A percentile compares a stretch with the other conserved stretches of the same genome.
These are phyloP conservation scores for Drosophila sturtevanti DNA, from an alignment of 1,140 invertebrate genomes.

Conservation along the genomic window DNA sequence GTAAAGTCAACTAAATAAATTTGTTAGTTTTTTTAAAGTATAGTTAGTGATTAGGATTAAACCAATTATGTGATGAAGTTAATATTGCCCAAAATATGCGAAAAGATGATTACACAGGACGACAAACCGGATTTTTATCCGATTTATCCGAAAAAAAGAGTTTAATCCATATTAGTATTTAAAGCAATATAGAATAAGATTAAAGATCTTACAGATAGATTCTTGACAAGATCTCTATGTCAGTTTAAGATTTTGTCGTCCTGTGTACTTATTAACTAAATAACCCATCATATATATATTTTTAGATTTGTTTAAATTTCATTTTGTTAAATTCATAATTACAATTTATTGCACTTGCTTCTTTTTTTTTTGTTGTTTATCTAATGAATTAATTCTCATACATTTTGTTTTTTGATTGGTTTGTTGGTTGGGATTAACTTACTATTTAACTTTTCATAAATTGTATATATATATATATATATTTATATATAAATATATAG, in stretches of 20 bases:
- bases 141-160: too few species aligned
- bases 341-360: slow-evolving; percentile 65
- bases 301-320: slow-evolving; percentile 38
- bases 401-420: slow-evolving; percentile 38
- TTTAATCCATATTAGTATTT: neutral
- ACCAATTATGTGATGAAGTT: neutral
- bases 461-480: slow-evolving; percentile 28
- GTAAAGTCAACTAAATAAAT: neutral
- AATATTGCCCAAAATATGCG: neutral
- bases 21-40: neutral
- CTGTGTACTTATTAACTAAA: slow-evolving; percentile 6
- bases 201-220: too few species aligned
- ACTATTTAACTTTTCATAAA: slow-evolving; percentile 40
- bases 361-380: slow-evolving; percentile 37
- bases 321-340: slow-evolving; percentile 52
- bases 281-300: slow-evolving; percentile 34
- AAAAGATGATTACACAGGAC: neutral
- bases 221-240: neutral
- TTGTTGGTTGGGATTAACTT: slow-evolving; percentile 39
- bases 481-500: slow-evolving; percentile 66
- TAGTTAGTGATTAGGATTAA: neutral
- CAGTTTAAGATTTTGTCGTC: neutral
- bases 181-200: neutral
- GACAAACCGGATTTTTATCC: neutral
- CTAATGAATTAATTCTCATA: slow-evolving; percentile 33